Evolutionary conservation across 2,888 invertebrate genomes (phyloP), one percentile per base, ranked within the genome.

Genomic region (Atrina japonica): DNA sequence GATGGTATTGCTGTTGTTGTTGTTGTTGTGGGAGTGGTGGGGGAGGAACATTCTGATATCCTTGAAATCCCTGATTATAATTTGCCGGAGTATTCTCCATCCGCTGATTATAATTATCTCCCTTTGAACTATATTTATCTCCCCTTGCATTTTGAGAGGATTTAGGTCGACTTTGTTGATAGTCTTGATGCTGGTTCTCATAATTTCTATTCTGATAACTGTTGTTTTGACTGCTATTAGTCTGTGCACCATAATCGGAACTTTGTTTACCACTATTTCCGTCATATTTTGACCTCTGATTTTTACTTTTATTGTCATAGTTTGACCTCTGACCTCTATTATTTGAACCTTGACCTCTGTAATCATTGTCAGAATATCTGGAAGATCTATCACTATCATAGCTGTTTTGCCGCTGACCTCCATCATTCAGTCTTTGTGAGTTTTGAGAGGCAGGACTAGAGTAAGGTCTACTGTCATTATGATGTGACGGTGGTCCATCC

Each of bases 201-300:
- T 40, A 50, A 3, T 23, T 29, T 11, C 50, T 66, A 50, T 47
- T 56, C 18, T 55, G 29, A 69, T 66, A 27, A 35, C 59, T 55
- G 30, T 25, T 55, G 11, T 53, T 52, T n/a, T 63, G 41, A n/a
- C 53, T 49, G 29, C 43, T n/a, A 29, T 35, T 63, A 45, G 49
- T 66, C 7, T 40, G 45, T 27, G 64, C 60, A 14, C 53, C 40
- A 50, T 68, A 61, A 47, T 66, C 55, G 27, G 69, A 65, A 30
- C 65, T 70, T 43, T 50, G 47, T 27, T 63, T 47, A 21, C 74
- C 73, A 61, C 49, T 67, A 50, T 60, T 41, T 45, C 53, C 35
- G 11, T 35, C 35, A 35, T 35, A 35, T 35, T 11, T 53, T n/a
- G 65, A 53, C 30, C 50, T 64, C 18, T 47, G 63, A 64, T 55